Evolutionary conservation across 1,140 invertebrate genomes (phyloP), one percentile per base, ranked within the genome.

Genomic region (Sipha flava): DNA sequence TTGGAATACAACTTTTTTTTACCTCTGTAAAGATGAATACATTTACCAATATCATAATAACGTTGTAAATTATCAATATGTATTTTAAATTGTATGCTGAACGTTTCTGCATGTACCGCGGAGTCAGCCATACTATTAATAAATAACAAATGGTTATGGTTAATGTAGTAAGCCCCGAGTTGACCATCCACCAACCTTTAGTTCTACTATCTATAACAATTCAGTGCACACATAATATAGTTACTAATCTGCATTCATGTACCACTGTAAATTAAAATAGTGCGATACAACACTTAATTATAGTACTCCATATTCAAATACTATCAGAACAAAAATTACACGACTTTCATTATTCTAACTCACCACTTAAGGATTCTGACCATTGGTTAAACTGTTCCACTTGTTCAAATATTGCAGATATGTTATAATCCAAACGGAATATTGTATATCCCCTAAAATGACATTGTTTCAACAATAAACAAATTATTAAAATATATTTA

Each of bases 181-280:
- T 91, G 79, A 97, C 95, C 81, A 97, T 85, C 0, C 91, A 89
- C 95, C 95, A 95, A 87, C 92, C 91, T 88, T 90, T 90, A 57
- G 95, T 95, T 85, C 95, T 88, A 81, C 89, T 87, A 85, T 95
- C 93, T 93, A 89, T 81, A 81, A 72, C 80, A 81, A 75, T 57
- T 79, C 18, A 81, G 68, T 12, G 73, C 79, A 80, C 0, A 18
- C 21, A 7, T 52, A 52, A 21, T 52, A 14, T 64, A 12, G 21
- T 16, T 21, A 40, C 4, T 12, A 64, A 40, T 64, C 9, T 10
- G 5, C 10, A 40, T 10, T 10, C 10, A 40, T 10, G 10, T 40
- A 40, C 10, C 4, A 40, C 10, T 40, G 10, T 6, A 40, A 40
- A 40, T 40, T 40, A 37, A 21, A 37, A 21, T 59, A 59, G 31